Base-by-base conservation (phyloP, 2,888 invertebrate species). In the Meteorus cinctellus region DNA sequence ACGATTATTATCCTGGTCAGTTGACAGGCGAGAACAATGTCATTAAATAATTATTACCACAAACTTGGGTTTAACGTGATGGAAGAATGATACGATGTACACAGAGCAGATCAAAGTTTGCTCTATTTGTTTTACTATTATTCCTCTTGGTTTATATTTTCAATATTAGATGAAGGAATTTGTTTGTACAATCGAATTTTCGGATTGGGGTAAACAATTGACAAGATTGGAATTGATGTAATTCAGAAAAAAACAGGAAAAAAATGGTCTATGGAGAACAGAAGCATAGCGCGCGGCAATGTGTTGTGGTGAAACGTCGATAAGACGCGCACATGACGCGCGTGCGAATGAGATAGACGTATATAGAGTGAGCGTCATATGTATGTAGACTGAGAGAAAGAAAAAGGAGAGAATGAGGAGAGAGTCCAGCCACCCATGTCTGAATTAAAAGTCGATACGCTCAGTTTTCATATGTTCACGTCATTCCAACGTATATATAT, bases 391-490 rank as follows among this genome's bases (percentile, higher is more conserved):
- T 41, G 19, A 66, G 19, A 19, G 8, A 24, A 24, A 55, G 8
- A 16, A 34, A 66, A 27, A 45, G 36, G 62, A 36, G 45, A 71
- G 72, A 66, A 51, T 62, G 69, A 75, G 65, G 77, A 31, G 76
- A 77, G 75, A 77, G 75, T 78, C 77, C 81, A 81, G 79, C 79
- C 80, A 80, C 81, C 80, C 80, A 78, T 81, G 80, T 74, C 76
- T 80, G 79, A 81, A 81, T 81, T 80, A 80, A 81, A 81, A 81
- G 79, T 80, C 81, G 81, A 81, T 81, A 81, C 72, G 77, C 68
- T 75, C 76, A 55, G 78, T 69, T 75, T 74, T 69, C 75, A 69
- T 75, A 65, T 63, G 41, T 3, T 65, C n/a, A 19, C 66, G 70
- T 65, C 59, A 70, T 65, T 62, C 51, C 41, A 41, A n/a, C 24